Evolutionary conservation across 2,888 invertebrate genomes (phyloP).

Genomic region (Stenodera caucasica): DNA sequence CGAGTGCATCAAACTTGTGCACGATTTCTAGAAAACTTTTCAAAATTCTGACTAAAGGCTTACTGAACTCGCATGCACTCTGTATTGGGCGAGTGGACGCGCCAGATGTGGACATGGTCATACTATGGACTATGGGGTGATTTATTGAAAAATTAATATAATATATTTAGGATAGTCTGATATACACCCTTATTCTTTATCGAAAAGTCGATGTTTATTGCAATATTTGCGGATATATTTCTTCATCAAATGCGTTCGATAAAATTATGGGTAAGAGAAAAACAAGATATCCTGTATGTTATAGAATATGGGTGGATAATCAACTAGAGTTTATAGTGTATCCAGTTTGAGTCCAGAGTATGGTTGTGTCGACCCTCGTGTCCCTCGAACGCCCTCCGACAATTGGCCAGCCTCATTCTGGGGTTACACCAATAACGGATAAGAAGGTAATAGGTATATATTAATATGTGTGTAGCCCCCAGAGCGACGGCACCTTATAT

Average conservation of each 20-base stretch:
- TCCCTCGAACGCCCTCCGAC: slow-evolving; percentile 32
- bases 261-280: no score
- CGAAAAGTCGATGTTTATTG: not conserved
- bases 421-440: slow-evolving; percentile 19
- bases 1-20: slow-evolving; percentile 50
- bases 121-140: not conserved
- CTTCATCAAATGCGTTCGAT: no score
- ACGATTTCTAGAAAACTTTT: slow-evolving; percentile 41
- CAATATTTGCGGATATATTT: no score
- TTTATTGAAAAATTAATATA: no score
- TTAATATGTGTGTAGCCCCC: no score
- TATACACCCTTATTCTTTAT: not conserved
- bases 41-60: slow-evolving; percentile 31
- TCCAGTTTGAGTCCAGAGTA: not conserved
- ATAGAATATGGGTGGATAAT: not conserved
- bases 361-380: slow-evolving; percentile 26
- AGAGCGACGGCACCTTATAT: no score
- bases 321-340: not conserved
- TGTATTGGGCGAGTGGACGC: slow-evolving; percentile 30
- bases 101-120: slow-evolving; percentile 13
- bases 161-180: not conserved
- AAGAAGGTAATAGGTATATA: not conserved
- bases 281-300: not conserved
- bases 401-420: slow-evolving; percentile 24
- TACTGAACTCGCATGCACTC: slow-evolving; percentile 34